phyloP scores from a whole-genome alignment of 2,888 invertebrate genomes.

The Apomyelois bistriatella region DNA sequence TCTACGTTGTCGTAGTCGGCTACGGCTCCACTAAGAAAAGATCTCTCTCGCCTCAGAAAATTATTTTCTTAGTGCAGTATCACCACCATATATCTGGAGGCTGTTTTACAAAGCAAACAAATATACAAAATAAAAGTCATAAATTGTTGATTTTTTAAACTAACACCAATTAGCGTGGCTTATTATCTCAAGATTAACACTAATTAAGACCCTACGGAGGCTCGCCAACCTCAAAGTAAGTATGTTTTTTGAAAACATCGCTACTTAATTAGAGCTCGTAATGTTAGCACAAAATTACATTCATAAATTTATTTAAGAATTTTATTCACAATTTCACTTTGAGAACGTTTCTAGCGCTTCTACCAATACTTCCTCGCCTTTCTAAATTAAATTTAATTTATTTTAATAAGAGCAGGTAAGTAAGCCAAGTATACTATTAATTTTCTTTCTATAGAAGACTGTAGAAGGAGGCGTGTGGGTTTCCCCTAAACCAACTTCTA shows the following conservation, averaged over 20 bases:
- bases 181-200: slow-evolving; percentile 73
- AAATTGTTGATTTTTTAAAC: slow-evolving; percentile 35
- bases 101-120: too few species aligned
- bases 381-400: not conserved
- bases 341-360: not conserved
- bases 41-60: too few species aligned
- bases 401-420: too few species aligned
- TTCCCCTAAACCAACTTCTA: too few species aligned
- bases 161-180: slow-evolving; percentile 67
- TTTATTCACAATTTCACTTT: slow-evolving; percentile 19
- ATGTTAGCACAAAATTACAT: slow-evolving; percentile 23
- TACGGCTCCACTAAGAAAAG: too few species aligned
- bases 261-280: slow-evolving; percentile 56
- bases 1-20: too few species aligned
- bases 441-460: too few species aligned
- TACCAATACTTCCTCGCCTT: not conserved
- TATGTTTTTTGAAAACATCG: slow-evolving; percentile 58
- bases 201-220: slow-evolving; percentile 64
- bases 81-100: too few species aligned
- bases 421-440: too few species aligned
- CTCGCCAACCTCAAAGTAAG: slow-evolving; percentile 60
- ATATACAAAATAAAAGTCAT: too few species aligned
- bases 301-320: slow-evolving; percentile 34
- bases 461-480: too few species aligned
- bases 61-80: too few species aligned